Evolutionary conservation across 2,888 invertebrate species (phyloP), one percentile per base, ranked within the genome.

Genomic region (Aelia acuminata): DNA sequence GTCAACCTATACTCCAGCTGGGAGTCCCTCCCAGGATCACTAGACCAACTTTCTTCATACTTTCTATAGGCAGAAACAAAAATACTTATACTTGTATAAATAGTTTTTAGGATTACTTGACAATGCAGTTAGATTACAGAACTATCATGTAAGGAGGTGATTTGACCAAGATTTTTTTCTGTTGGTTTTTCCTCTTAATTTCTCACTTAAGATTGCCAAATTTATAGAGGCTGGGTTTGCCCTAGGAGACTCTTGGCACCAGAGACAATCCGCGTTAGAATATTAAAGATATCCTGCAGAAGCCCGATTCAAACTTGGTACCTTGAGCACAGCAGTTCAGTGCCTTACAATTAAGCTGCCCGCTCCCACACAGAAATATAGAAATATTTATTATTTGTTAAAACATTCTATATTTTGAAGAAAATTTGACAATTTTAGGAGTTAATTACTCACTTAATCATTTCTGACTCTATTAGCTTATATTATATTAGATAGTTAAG

Each of bases 31-130:
- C 95, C 96, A 2, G 96, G 95, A 91, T 96, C 97, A 3, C 95
- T 95, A 0, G 96, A 96, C 97, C 97, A 97, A 20, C 96, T 97
- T 92, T 97, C 96, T 0, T 95, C 94, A 92, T 96, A 96, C 91
- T 94, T 95, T 91, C 95, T 94, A 91, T 80, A 22, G 85, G 31
- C 18, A 63, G 18, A 63, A 63, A 31, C 26, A 87, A 49, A 43
- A 13, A 85, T 2, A 31, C n/a, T n/a, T n/a, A n/a, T n/a, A 63
- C 7, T 63, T 63, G 18, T 31, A 31, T 4, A 4, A 63, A 0
- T 13, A 31, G 31, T 63, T 63, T 13, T 31, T 63, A 15, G 2
- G 18, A 63, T 63, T 63, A 63, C 13, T 31, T 63, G 18, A 63
- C 31, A 31, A 20, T 1, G 1, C 31, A 31, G 26, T 13, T 53